Evolutionary conservation across 2,113 vertebrate genomes (phyloP).

Genomic region (Tychaedon coryphoeus): DNA sequence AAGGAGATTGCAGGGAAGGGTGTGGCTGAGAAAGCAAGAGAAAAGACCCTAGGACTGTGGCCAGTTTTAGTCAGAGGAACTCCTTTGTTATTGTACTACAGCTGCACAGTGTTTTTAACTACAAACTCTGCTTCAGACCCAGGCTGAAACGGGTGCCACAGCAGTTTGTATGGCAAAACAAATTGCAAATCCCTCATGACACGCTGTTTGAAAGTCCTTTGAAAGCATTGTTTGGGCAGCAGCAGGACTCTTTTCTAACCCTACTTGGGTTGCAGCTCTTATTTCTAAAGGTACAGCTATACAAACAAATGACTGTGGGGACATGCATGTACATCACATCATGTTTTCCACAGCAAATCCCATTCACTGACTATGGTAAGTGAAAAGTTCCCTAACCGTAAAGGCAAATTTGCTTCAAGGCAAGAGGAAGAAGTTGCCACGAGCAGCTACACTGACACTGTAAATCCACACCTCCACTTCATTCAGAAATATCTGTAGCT

Average conservation of each 20-base stretch:
- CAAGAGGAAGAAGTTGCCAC: neutral
- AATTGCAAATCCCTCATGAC: conserved; percentile 16
- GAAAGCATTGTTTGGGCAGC: conserved; percentile 29
- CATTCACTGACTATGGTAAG: neutral
- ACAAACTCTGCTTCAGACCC: neutral
- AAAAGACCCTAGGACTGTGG: neutral
- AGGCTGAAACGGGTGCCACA: neutral
- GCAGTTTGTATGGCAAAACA: neutral
- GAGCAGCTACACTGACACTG: neutral
- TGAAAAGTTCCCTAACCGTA: neutral
- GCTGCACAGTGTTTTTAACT: neutral
- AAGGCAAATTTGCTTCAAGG: neutral
- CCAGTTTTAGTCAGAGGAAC: conserved; percentile 32
- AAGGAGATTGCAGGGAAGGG: conserved; percentile 34
- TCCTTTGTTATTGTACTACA: conserved; percentile 17
- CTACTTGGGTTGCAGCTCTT: neutral
- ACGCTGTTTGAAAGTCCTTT: neutral
- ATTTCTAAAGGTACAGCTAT: conserved; percentile 18
- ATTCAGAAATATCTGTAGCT: neutral
- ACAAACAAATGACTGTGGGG: neutral
- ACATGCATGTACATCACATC: neutral
- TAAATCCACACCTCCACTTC: neutral
- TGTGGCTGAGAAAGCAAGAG: conserved; percentile 35
- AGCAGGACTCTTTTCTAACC: neutral
- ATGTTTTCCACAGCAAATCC: neutral